A percentile compares a stretch with the other conserved stretches of the same genome.
Conservation (phyloP, 1,140 invertebrate species). For the Aphaenogaster rudis region DNA sequence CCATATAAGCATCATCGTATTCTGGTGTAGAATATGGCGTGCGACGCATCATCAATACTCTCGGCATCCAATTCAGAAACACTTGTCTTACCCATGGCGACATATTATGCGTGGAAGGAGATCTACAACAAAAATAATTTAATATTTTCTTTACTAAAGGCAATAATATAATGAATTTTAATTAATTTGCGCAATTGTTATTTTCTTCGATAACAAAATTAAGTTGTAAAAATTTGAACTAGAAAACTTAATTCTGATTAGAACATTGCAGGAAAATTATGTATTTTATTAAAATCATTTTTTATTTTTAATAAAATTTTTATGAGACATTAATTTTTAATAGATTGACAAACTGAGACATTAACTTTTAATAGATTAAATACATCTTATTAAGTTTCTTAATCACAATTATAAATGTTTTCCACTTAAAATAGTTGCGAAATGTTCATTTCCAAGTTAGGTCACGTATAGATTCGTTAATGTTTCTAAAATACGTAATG, state of each 20-base stretch:
- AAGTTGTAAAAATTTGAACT: background rate
- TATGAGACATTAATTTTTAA: background rate
- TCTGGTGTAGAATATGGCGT: conserved; percentile 94
- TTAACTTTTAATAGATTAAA: conserved; percentile 3
- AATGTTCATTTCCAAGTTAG: background rate
- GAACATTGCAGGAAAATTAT: background rate
- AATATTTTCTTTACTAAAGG: background rate
- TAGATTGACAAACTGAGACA: background rate
- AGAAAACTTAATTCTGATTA: background rate
- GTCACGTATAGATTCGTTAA: background rate
- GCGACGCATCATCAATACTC: conserved; percentile 95
- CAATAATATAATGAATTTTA: background rate
- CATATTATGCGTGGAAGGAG: conserved; percentile 98
- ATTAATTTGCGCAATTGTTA: conserved; percentile 4
- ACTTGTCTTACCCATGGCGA: conserved; percentile 95
- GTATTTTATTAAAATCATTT: background rate
- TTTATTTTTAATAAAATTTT: conserved; percentile 11
- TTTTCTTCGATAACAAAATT: background rate
- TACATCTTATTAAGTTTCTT: background rate
- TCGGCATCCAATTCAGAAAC: conserved; percentile 96
- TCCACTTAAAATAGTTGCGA: background rate
- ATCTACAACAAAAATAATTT: conserved; percentile 88
- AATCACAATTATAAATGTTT: background rate
- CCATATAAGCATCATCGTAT: conserved; percentile 92
- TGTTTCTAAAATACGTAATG: background rate